These are phyloP conservation scores for Tribolium castaneum DNA, from an alignment of 1,140 invertebrate species.

Conservation along the genomic window DNA sequence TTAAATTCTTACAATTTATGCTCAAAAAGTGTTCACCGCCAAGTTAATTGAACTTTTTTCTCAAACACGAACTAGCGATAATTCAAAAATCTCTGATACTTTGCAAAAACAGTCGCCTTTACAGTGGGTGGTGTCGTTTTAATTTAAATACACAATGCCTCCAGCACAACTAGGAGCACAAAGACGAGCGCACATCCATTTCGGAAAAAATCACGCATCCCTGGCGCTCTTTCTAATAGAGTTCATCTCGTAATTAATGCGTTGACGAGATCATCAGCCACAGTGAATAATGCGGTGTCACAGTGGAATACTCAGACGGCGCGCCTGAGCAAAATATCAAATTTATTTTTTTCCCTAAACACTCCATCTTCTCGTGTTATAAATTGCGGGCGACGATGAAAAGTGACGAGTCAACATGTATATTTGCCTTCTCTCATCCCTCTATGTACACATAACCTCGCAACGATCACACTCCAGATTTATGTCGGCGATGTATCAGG, in stretches of 20 bases:
- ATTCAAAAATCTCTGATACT: not conserved
- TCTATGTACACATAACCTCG: constrained; percentile 36
- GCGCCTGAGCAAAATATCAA: constrained; percentile 35
- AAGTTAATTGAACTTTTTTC: too few species aligned
- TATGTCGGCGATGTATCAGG: constrained; percentile 27
- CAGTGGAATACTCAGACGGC: constrained; percentile 23
- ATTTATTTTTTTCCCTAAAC: constrained; percentile 37
- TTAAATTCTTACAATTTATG: too few species aligned
- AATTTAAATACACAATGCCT: not conserved
- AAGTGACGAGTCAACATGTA: constrained; percentile 42
- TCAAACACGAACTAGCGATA: too few species aligned
- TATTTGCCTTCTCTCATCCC: constrained; percentile 33
- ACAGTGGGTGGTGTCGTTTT: not conserved
- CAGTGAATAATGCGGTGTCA: constrained; percentile 12
- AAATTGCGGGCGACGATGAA: constrained; percentile 40
- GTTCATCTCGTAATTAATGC: constrained; percentile 12
- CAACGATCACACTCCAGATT: constrained; percentile 34
- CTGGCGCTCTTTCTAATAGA: not conserved
- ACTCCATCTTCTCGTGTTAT: constrained; percentile 35
- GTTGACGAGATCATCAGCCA: constrained; percentile 14
- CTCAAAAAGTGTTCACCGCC: too few species aligned
- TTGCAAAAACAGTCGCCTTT: not conserved
- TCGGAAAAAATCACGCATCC: not conserved
- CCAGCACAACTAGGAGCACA: not conserved
- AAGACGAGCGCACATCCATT: not conserved